Conservation (phyloP, 1,140 invertebrate genomes). For the Hermetia illucens region DNA sequence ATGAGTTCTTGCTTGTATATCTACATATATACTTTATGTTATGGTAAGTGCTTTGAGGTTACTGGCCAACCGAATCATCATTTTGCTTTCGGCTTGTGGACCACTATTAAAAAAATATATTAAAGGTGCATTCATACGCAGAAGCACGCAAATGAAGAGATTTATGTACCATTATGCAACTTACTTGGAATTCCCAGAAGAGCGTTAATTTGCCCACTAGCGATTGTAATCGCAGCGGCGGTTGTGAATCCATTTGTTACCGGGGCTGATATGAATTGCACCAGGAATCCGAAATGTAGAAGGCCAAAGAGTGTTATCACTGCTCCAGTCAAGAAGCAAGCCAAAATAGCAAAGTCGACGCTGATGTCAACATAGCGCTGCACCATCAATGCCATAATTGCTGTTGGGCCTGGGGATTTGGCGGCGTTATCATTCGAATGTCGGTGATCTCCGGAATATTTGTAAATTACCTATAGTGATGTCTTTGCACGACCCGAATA, state of each 20-base stretch:
- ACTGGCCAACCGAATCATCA: too few relatives aligned
- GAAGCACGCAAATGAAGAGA: too few relatives aligned
- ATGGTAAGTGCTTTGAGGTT: too few relatives aligned
- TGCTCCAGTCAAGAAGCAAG: conserved; percentile 58
- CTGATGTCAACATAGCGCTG: conserved; percentile 44
- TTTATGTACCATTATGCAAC: too few relatives aligned
- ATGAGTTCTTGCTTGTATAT: too few relatives aligned
- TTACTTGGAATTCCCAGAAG: conserved; percentile 48
- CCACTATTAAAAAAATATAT: too few relatives aligned
- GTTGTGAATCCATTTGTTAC: conserved; percentile 77
- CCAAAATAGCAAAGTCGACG: conserved; percentile 54
- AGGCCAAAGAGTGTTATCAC: conserved; percentile 57
- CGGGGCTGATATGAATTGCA: conserved; percentile 74
- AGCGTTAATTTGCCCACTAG: conserved; percentile 59
- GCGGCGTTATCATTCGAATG: too few relatives aligned
- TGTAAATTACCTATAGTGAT: conserved; percentile 48
- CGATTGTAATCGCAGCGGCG: conserved; percentile 67
- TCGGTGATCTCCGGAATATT: too few relatives aligned
- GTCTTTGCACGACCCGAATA: conserved; percentile 70
- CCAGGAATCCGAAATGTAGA: conserved; percentile 60
- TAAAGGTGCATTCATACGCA: too few relatives aligned
- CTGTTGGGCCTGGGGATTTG: conserved; percentile 59
- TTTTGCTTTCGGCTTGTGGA: too few relatives aligned
- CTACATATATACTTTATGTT: too few relatives aligned
- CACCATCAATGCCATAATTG: conserved; percentile 56